Evolutionary conservation across 2,797 vertebrate species (phyloP).

Genomic region (Sardinella longiceps): DNA sequence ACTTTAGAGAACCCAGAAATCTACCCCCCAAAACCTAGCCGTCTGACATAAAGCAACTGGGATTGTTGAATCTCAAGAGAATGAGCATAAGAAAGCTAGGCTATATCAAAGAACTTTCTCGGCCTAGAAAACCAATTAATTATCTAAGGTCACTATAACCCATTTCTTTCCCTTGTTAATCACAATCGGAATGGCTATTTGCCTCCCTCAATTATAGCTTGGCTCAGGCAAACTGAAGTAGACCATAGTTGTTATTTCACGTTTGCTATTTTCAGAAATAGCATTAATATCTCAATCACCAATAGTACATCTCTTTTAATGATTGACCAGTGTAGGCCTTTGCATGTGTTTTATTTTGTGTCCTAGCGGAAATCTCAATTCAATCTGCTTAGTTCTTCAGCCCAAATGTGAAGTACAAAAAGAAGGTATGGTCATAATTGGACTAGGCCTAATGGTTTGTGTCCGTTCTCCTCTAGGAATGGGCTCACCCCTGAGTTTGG

Average conservation of each 20-base stretch:
- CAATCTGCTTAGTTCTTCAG: constrained; percentile 5
- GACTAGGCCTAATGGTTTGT: constrained; percentile 46
- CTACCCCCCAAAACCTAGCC: constrained; percentile 72
- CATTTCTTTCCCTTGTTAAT: constrained; percentile 29
- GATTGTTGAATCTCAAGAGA: constrained; percentile 21
- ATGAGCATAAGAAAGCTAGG: background rate
- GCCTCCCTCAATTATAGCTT: constrained; percentile 32
- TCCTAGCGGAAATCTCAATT: background rate
- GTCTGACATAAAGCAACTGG: constrained; percentile 12
- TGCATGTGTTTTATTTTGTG: background rate
- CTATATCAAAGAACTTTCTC: constrained; percentile 1
- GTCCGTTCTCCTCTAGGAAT: constrained; percentile 49
- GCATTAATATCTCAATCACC: background rate
- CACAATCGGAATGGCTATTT: constrained; percentile 34
- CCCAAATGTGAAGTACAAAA: constrained; percentile 39
- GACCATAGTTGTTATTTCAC: constrained; percentile 33
- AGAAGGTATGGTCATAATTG: constrained; percentile 45
- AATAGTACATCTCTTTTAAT: background rate
- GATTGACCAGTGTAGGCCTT: background rate
- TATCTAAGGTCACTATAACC: constrained; percentile 37
- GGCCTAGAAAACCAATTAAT: constrained; percentile 38
- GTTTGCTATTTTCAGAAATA: constrained; percentile 24
- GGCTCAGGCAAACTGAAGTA: constrained; percentile 17
- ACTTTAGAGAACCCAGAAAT: constrained; percentile 61
- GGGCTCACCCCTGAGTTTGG: constrained; percentile 47